These are phyloP conservation scores for Allolobophora icterica DNA, from an alignment of 2,888 invertebrate genomes.

Conservation along the genomic window DNA sequence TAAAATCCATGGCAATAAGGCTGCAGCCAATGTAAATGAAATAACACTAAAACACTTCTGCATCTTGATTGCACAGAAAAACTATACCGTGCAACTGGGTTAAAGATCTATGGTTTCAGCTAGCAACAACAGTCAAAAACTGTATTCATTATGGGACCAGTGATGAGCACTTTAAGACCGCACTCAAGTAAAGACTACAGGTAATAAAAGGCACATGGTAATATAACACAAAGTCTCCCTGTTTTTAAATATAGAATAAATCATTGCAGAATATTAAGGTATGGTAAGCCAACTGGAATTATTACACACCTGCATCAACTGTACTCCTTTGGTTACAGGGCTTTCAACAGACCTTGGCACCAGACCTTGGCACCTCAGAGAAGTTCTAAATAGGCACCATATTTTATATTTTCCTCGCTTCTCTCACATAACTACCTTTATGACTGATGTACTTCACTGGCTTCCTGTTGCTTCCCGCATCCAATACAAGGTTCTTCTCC, in stretches of 20 bases:
- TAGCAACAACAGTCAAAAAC: neutral
- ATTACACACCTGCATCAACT: neutral
- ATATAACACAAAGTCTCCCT: neutral
- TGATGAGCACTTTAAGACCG: constrained; percentile 11
- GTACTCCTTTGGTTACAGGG: neutral
- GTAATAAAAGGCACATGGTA: neutral
- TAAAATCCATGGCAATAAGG: neutral
- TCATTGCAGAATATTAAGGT: neutral
- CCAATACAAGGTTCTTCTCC: too few relatives aligned
- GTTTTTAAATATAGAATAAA: neutral
- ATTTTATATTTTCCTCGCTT: too few relatives aligned
- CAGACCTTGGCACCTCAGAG: too few relatives aligned
- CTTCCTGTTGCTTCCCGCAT: too few relatives aligned
- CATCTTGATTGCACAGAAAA: neutral
- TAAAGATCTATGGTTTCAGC: neutral
- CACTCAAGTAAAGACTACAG: neutral
- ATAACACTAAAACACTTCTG: neutral
- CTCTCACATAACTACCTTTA: too few relatives aligned
- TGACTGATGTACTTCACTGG: too few relatives aligned
- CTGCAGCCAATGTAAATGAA: neutral
- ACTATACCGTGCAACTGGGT: neutral
- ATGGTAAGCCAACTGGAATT: neutral
- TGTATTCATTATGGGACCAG: neutral
- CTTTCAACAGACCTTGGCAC: neutral
- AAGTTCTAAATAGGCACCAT: neutral